A percentile compares a stretch with the other conserved stretches of the same genome.
Evolutionary conservation across 1,140 invertebrate species (phyloP).

Genomic region (Melipona quadrifasciata): DNA sequence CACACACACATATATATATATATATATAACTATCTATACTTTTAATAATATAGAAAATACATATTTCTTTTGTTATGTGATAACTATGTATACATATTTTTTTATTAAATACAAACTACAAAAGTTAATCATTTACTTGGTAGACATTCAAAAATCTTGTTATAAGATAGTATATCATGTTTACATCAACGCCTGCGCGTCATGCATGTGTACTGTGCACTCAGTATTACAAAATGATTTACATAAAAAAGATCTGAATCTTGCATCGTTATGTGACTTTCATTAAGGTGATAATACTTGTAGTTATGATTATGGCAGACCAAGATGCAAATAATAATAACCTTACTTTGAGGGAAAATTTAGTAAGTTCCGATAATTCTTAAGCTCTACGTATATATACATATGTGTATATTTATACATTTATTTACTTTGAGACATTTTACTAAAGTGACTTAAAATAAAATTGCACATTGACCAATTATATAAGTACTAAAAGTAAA

Average conservation of each 20-base stretch:
- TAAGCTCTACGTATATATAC: conserved; percentile 25
- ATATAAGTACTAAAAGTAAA: background rate
- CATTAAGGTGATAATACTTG: background rate
- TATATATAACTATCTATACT: background rate
- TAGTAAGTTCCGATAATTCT: conserved; percentile 65
- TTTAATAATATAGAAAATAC: background rate
- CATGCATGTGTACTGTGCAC: conserved; percentile 40
- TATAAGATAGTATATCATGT: conserved; percentile 12
- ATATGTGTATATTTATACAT: conserved; percentile 20
- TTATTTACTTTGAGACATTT: conserved; percentile 14
- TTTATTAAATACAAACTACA: conserved; percentile 20
- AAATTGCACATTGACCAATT: background rate
- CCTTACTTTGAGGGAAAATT: conserved; percentile 65
- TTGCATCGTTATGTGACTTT: conserved; percentile 23
- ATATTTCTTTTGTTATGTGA: background rate
- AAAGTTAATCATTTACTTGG: background rate
- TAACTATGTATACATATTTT: too few relatives aligned
- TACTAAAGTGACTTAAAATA: background rate
- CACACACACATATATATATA: background rate
- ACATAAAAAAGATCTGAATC: conserved; percentile 24
- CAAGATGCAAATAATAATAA: conserved; percentile 65
- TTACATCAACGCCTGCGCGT: conserved; percentile 44
- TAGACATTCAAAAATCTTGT: background rate
- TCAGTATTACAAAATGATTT: conserved; percentile 52
- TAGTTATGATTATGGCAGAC: conserved; percentile 65